Percentiles rank a stretch among this genome's conserved stretches.
These are phyloP conservation scores for Amyelois transitella DNA, from an alignment of 1,140 invertebrate genomes.

Conservation along the genomic window DNA sequence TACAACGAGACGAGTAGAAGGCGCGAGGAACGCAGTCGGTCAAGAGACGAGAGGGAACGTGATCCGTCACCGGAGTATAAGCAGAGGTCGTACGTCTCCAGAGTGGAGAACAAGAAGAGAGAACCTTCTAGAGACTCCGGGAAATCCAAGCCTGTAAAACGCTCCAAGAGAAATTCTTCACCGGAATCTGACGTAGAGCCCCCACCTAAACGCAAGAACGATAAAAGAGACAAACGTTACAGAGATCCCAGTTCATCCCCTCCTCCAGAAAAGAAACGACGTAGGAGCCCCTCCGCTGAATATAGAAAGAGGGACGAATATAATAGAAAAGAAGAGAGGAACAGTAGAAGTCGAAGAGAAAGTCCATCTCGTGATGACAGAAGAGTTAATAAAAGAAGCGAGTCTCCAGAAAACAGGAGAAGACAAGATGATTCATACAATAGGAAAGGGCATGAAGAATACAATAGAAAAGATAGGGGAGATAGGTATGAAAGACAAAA, in stretches of 20 bases:
- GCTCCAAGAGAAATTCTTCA: constrained; percentile 20
- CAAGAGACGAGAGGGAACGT: constrained; percentile 22
- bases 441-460: constrained; percentile 19
- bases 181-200: constrained; percentile 31
- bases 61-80: constrained; percentile 36
- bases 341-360: constrained; percentile 19
- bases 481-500: constrained; percentile 35
- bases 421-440: constrained; percentile 14
- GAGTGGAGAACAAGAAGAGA: constrained; percentile 46
- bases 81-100: constrained; percentile 47
- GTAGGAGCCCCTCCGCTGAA: constrained; percentile 37
- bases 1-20: constrained; percentile 16
- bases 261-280: constrained; percentile 47
- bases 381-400: constrained; percentile 22
- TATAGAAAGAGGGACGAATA: constrained; percentile 28
- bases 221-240: constrained; percentile 37
- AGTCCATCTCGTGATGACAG: constrained; percentile 20
- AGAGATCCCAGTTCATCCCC: constrained; percentile 39
- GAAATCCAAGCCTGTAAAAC: constrained; percentile 20
- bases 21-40: constrained; percentile 32
- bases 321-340: neutral
- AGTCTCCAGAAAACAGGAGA: constrained; percentile 37
- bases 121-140: constrained; percentile 36
- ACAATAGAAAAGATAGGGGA: constrained; percentile 24
- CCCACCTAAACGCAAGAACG: constrained; percentile 20